These are phyloP conservation scores for Megaceryle maxima DNA, from an alignment of 2,113 vertebrate species.

Conservation along the genomic window DNA sequence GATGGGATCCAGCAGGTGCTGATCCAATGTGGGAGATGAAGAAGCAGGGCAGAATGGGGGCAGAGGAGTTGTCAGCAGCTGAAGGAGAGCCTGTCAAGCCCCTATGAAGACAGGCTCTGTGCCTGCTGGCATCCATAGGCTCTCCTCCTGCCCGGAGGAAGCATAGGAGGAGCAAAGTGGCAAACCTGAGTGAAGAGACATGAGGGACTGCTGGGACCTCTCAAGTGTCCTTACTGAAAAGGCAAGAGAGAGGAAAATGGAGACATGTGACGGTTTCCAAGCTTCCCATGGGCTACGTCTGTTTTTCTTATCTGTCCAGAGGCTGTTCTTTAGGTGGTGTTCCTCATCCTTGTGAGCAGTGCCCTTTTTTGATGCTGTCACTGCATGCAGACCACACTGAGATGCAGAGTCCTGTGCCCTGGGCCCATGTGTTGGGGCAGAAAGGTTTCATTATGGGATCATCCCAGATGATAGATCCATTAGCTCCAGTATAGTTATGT, in stretches of 20 bases:
- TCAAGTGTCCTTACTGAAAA: background rate
- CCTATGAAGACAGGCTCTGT: background rate
- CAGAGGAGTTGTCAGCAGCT: background rate
- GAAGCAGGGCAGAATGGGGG: background rate
- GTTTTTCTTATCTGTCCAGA: background rate
- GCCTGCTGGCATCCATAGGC: fast-evolving
- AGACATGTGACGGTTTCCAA: background rate
- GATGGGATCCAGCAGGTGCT: background rate
- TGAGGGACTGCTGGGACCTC: background rate
- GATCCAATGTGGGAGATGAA: background rate
- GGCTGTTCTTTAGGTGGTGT: background rate
- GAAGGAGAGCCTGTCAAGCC: background rate
- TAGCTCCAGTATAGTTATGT: background rate
- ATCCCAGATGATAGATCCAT: background rate
- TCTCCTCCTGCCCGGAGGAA: background rate
- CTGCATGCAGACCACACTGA: background rate
- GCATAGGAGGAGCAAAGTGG: background rate
- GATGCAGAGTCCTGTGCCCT: background rate
- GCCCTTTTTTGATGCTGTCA: background rate
- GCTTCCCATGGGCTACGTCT: background rate
- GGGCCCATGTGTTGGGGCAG: background rate
- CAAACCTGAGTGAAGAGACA: background rate
- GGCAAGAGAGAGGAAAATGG: background rate
- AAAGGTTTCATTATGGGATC: background rate
- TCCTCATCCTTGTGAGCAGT: background rate